phyloP scores from a whole-genome alignment of 2,888 invertebrate genomes.

The Andricus curvator region DNA sequence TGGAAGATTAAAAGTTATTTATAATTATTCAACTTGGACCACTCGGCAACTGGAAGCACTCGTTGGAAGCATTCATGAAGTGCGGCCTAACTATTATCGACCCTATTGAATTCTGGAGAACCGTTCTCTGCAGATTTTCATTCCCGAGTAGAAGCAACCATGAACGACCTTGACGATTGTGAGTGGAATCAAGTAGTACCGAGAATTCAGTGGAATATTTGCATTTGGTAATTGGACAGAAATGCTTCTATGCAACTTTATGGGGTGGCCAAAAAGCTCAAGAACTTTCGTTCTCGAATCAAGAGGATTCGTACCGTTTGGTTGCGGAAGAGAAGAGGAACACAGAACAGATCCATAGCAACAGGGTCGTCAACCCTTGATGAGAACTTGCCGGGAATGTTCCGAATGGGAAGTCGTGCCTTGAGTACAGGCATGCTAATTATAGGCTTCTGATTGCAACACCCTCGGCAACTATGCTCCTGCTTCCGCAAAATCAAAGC shows the following conservation, averaged over 20 bases:
- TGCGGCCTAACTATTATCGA: neutral
- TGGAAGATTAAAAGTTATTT: neutral
- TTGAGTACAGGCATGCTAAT: constrained; percentile 33
- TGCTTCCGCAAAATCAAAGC: constrained; percentile 35
- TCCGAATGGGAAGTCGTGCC: constrained; percentile 35
- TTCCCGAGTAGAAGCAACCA: neutral
- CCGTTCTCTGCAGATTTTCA: neutral
- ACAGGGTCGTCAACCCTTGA: constrained; percentile 34
- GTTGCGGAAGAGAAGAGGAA: neutral
- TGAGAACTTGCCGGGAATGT: constrained; percentile 21
- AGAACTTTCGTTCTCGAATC: neutral
- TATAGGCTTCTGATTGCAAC: constrained; percentile 43
- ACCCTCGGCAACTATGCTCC: constrained; percentile 28
- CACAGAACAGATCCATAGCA: constrained; percentile 1
- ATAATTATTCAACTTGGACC: neutral
- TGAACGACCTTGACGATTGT: constrained; percentile 23
- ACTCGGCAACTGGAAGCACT: neutral
- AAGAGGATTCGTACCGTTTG: neutral
- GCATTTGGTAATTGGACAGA: constrained; percentile 14
- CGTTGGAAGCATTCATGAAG: neutral
- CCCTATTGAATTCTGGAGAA: neutral
- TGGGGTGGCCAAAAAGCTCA: neutral
- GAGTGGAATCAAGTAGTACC: neutral
- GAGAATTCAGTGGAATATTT: constrained; percentile 23
- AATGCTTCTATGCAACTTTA: neutral